Percentiles rank a stretch among this genome's conserved stretches.
Evolutionary conservation across 2,113 vertebrate species (phyloP).

Genomic region (Bubo bubo): DNA sequence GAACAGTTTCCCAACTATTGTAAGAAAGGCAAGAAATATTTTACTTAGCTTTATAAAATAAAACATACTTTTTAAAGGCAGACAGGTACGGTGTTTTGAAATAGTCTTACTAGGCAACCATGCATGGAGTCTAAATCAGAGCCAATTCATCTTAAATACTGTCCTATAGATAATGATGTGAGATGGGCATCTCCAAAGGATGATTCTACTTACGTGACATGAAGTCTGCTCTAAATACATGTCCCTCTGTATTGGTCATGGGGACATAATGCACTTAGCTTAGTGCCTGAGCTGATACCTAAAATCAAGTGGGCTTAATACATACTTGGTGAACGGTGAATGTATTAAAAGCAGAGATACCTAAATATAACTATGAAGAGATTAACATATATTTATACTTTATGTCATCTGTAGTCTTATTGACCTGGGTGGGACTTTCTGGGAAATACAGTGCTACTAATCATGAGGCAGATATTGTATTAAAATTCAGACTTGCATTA

Average conservation of each 20-base stretch:
- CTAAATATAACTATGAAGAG: background rate
- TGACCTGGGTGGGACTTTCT: background rate
- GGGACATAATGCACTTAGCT: background rate
- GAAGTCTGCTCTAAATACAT: background rate
- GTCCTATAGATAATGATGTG: background rate
- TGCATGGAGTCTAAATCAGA: background rate
- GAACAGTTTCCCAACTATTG: background rate
- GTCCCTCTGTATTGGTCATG: fast-evolving
- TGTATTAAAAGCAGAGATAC: background rate
- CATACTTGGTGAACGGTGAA: background rate
- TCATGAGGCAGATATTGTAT: background rate
- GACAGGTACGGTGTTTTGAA: background rate
- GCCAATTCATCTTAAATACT: background rate
- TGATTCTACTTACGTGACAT: background rate
- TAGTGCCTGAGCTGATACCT: background rate
- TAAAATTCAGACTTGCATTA: background rate
- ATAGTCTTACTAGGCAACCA: background rate
- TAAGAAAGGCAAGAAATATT: background rate
- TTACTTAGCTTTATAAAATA: background rate
- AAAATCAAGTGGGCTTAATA: background rate
- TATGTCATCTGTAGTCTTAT: background rate
- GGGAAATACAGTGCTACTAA: background rate
- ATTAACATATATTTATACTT: background rate
- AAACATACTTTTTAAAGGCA: background rate
- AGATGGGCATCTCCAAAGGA: background rate